Conservation (phyloP, 1,140 invertebrate species). For the Ectropis grisescens region DNA sequence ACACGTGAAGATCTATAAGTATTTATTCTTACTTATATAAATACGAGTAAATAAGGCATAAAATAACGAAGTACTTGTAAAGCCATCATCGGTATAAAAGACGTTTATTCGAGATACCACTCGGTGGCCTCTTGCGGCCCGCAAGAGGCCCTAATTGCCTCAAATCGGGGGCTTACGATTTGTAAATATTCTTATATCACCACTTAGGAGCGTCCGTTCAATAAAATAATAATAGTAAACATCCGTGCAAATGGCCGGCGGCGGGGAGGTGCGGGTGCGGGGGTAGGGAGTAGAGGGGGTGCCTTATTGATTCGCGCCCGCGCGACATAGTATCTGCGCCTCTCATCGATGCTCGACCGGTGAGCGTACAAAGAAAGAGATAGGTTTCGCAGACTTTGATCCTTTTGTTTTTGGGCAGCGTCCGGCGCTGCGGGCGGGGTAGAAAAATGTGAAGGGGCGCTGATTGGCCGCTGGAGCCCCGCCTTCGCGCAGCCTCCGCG, state of each 20-base stretch:
- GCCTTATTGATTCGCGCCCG: slow-evolving; percentile 61
- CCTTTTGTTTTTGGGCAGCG: slow-evolving; percentile 69
- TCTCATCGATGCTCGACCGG: slow-evolving; percentile 63
- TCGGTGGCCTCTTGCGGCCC: too few species aligned
- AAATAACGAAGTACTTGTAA: too few species aligned
- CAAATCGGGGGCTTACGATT: slow-evolving; percentile 30
- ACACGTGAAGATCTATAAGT: too few species aligned
- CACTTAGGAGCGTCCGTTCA: slow-evolving; percentile 61
- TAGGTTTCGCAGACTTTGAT: slow-evolving; percentile 68
- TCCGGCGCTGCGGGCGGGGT: slow-evolving; percentile 61
- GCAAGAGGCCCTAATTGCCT: slow-evolving; percentile 17
- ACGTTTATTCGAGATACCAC: too few species aligned
- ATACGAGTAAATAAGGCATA: slow-evolving; percentile 4
- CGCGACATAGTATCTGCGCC: slow-evolving; percentile 66
- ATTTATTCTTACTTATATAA: too few species aligned
- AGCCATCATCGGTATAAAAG: too few species aligned
- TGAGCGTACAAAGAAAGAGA: slow-evolving; percentile 68
- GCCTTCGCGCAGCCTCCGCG: slow-evolving; percentile 36
- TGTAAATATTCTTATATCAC: slow-evolving; percentile 56
- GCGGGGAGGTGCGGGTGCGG: slow-evolving; percentile 23
- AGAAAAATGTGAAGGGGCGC: slow-evolving; percentile 63
- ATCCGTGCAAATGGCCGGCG: slow-evolving; percentile 65
- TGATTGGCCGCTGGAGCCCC: slow-evolving; percentile 59
- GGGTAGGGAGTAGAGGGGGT: slow-evolving; percentile 18
- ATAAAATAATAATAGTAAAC: slow-evolving; percentile 70